Conservation (phyloP, 2,888 invertebrate genomes). For the Hybos culiciformis region DNA sequence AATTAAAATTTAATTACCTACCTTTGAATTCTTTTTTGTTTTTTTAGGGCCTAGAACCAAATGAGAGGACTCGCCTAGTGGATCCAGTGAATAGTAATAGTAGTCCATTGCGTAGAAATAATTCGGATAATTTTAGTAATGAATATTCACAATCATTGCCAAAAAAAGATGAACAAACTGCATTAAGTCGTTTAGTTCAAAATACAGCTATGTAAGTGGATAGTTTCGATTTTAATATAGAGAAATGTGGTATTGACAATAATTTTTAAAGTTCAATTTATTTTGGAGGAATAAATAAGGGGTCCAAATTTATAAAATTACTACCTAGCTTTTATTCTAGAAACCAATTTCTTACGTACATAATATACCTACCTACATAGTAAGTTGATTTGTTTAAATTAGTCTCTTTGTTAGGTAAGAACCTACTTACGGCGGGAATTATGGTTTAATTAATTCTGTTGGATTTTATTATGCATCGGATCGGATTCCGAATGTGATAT, state of each 20-base stretch:
- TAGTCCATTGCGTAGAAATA: slow-evolving; percentile 54
- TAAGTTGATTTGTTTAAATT: too few relatives aligned
- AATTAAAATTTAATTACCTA: slow-evolving; percentile 5
- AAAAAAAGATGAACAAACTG: slow-evolving; percentile 83
- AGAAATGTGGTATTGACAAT: slow-evolving; percentile 5
- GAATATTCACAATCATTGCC: slow-evolving; percentile 49
- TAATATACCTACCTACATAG: too few relatives aligned
- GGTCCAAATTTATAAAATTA: too few relatives aligned
- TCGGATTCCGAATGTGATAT: too few relatives aligned
- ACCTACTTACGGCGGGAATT: too few relatives aligned
- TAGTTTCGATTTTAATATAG: slow-evolving; percentile 2
- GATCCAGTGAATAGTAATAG: slow-evolving; percentile 64
- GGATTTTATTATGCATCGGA: too few relatives aligned
- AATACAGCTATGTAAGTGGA: slow-evolving; percentile 72
- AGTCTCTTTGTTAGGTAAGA: too few relatives aligned
- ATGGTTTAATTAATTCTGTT: too few relatives aligned
- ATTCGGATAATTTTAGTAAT: slow-evolving; percentile 53
- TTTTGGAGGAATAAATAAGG: too few relatives aligned
- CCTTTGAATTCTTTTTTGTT: neutral
- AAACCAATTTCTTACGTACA: too few relatives aligned
- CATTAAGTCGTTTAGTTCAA: slow-evolving; percentile 74
- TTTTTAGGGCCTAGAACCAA: slow-evolving; percentile 36
- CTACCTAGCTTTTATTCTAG: too few relatives aligned
- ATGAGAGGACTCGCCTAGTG: slow-evolving; percentile 66
- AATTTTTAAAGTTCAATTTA: slow-evolving; percentile 5